These are phyloP conservation scores for Semotilus atromaculatus DNA, from an alignment of 2,797 vertebrate genomes.

Conservation along the genomic window DNA sequence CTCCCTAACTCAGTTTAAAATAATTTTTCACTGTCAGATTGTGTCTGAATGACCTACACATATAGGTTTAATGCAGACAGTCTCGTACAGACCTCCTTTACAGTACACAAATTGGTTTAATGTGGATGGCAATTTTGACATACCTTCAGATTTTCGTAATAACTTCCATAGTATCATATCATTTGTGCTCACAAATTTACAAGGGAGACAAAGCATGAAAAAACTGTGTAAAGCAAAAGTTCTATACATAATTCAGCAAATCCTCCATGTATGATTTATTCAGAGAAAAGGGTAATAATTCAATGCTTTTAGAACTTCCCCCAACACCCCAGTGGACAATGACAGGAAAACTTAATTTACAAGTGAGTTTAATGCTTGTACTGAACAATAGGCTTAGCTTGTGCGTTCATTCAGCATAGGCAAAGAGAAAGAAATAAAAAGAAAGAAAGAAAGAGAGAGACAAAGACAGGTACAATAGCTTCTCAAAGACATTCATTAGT, in stretches of 20 bases:
- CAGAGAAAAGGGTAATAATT: not conserved
- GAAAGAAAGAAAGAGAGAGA: not conserved
- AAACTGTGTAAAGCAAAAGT: constrained; percentile 1
- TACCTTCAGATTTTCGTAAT: not conserved
- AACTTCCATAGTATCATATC: constrained; percentile 2
- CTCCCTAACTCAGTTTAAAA: not conserved
- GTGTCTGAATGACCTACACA: not conserved
- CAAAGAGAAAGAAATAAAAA: not conserved
- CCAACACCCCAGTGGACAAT: constrained; percentile 22
- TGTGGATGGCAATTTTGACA: not conserved
- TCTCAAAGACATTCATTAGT: not conserved
- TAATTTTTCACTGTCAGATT: not conserved
- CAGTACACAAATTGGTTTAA: constrained; percentile 6
- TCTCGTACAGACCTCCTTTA: not conserved
- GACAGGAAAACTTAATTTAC: constrained; percentile 46
- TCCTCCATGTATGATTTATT: constrained; percentile 5
- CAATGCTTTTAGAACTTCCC: constrained; percentile 3
- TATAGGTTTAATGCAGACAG: not conserved
- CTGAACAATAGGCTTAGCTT: constrained; percentile 29
- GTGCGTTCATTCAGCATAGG: constrained; percentile 31
- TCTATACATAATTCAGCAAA: constrained; percentile 24
- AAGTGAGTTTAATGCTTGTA: constrained; percentile 51
- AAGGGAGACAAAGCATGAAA: constrained; percentile 22
- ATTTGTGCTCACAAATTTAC: not conserved
- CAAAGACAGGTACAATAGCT: not conserved